Evolutionary conservation across 1,140 invertebrate genomes (phyloP), one percentile per base, ranked within the genome.

Genomic region (Ceratitis capitata): DNA sequence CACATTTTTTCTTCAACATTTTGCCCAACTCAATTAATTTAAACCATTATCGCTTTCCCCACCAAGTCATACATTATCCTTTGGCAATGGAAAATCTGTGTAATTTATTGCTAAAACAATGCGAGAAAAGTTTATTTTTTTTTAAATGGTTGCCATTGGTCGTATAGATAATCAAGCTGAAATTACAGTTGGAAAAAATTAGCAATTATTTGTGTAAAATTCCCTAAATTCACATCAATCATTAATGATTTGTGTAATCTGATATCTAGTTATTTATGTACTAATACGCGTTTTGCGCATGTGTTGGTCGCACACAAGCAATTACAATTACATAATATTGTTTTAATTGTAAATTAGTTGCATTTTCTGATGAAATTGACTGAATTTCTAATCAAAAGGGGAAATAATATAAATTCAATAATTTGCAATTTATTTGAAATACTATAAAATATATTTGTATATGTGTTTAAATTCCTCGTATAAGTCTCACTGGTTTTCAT

Each of bases 181-280:
- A 56, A 23, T 56, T 19, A 19, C 51, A 56, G 23, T 56, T 23
- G n/a, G 19, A 56, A 56, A 56, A 56, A 56, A n/a, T 56, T n/a
- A 19, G 23, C 19, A n/a, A 56, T 56, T 56, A 56, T 56, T 56
- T 56, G 51, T 56, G 23, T 14, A 1, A n/a, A 56, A 56, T 56
- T 56, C 51, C 51, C 51, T 56, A 56, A 56, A n/a, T 56, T 56
- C 51, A 56, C 51, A 56, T 56, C 51, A 56, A 69, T 69, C 61
- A 69, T 39, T 69, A 35, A 69, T 69, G 32, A 69, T 69, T 69
- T 69, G 16, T 69, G 29, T 69, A 69, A 69, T 35, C 61, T 69
- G 32, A 61, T 61, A 61, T 3, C 9, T 32, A 12, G 23, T 29
- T 29, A 61, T 32, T 32, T 61, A 53, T 49, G 47, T n/a, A n/a